Base-by-base conservation (phyloP, 2,888 invertebrate genomes). In the Flexamia atlantica region DNA sequence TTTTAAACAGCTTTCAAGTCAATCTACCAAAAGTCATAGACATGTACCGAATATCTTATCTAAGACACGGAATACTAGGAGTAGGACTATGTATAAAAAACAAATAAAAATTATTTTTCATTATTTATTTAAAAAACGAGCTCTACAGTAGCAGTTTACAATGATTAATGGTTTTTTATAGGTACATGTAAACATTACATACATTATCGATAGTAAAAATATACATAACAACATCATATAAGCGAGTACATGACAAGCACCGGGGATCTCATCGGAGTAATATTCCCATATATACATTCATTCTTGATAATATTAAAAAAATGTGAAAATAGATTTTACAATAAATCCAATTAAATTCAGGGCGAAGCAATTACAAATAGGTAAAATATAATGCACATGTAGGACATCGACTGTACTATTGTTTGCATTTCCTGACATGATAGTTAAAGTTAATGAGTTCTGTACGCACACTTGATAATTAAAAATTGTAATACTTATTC, bases 171-270 rank as follows among this genome's bases (percentile, higher is more conserved):
- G 14, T 30, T 64, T 14, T 12, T 28, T 64, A 14, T 64, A 28
- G 28, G 30, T 64, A 64, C 64, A 64, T 64, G 28, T 28, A 10
- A 23, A 23, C 23, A 23, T 10, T n/a, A 64, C 12, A 30, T 64
- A 64, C 28, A 30, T 14, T 25, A 64, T 64, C n/a, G 7, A 64
- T 64, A 25, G n/a, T 64, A 64, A 64, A 64, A 64, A 64, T 57
- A 64, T 64, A 64, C 64, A 64, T 14, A 64, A 57, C 25, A 46
- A 53, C 53, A 53, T 64, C 14, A 28, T 17, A 64, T 14, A 64
- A 64, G 64, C 64, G 64, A 64, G 64, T 64, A 64, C 17, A 30
- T 28, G 3, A 1, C 64, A 25, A 64, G 64, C 64, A 64, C 64
- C 64, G 17, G 64, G 53, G 14, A 20, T 3, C 28, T 30, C 28